A percentile compares a stretch with the other conserved stretches of the same genome.
Conservation (phyloP, 2,888 invertebrate species). For the Meiosimyza decipiens region DNA sequence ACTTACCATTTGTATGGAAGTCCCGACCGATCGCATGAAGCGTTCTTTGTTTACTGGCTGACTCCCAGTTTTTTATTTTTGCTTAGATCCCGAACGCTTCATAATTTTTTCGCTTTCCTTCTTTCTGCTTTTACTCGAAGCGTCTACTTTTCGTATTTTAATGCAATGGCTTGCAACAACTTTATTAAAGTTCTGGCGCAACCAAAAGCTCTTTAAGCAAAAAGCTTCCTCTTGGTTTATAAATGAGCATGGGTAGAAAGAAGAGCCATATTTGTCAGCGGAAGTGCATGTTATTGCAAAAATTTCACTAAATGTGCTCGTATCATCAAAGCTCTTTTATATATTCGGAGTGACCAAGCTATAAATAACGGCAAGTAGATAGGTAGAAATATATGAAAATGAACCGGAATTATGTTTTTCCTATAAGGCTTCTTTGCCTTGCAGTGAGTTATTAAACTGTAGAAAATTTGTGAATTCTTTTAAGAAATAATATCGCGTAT, state of each 20-base stretch:
- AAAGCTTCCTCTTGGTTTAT: neutral
- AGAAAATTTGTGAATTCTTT: too few species aligned
- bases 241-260: too few species aligned
- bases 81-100: slow-evolving; percentile 30
- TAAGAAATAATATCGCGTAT: too few species aligned
- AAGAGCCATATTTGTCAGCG: neutral
- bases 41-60: slow-evolving; percentile 62
- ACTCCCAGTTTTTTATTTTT: slow-evolving; percentile 44
- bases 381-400: too few species aligned
- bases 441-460: too few species aligned
- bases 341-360: neutral
- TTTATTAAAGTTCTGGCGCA: slow-evolving; percentile 12
- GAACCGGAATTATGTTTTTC: too few species aligned
- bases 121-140: slow-evolving; percentile 44
- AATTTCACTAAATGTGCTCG: slow-evolving; percentile 31
- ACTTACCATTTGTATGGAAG: neutral
- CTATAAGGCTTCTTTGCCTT: too few species aligned
- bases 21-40: slow-evolving; percentile 54
- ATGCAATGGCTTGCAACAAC: slow-evolving; percentile 31
- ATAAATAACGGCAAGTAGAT: too few species aligned
- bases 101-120: slow-evolving; percentile 42
- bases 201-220: slow-evolving; percentile 11
- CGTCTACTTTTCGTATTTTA: slow-evolving; percentile 38
- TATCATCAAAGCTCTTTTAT: slow-evolving; percentile 33
- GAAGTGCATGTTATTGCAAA: slow-evolving; percentile 22